Percentiles rank a stretch among this genome's conserved stretches.
Evolutionary conservation across 2,113 vertebrate species (phyloP).

Genomic region (Ascaphus truei): DNA sequence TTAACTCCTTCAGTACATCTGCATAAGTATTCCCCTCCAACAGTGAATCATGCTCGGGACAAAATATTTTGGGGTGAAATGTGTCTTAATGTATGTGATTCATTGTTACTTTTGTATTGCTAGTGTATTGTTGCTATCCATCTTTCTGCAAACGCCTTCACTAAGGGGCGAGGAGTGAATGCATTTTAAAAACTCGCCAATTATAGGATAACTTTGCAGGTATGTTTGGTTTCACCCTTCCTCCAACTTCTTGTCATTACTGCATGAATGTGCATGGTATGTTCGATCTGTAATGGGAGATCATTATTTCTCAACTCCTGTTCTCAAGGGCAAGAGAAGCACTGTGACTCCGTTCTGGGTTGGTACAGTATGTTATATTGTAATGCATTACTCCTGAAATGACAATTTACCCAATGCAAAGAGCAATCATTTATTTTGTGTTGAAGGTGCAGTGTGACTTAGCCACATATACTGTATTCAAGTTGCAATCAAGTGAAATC

Average conservation of each 20-base stretch:
- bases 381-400: background rate
- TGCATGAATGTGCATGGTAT: background rate
- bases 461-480: background rate
- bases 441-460: background rate
- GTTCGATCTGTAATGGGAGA: background rate
- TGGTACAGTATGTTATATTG: no score
- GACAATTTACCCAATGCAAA: background rate
- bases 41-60: no score
- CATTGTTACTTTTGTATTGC: no score
- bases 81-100: no score
- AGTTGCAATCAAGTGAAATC: background rate
- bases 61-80: no score
- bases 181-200: slow-evolving; percentile 5
- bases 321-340: slow-evolving; percentile 15
- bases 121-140: no score
- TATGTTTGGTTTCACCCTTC: background rate
- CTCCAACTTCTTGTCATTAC: background rate
- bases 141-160: no score
- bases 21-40: no score
- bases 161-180: background rate
- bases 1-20: no score
- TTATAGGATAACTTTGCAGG: background rate
- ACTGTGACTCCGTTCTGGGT: no score
- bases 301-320: slow-evolving; percentile 2
- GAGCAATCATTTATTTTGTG: background rate